These are phyloP conservation scores for Maniola jurtina DNA, from an alignment of 1,140 invertebrate species.

Conservation along the genomic window DNA sequence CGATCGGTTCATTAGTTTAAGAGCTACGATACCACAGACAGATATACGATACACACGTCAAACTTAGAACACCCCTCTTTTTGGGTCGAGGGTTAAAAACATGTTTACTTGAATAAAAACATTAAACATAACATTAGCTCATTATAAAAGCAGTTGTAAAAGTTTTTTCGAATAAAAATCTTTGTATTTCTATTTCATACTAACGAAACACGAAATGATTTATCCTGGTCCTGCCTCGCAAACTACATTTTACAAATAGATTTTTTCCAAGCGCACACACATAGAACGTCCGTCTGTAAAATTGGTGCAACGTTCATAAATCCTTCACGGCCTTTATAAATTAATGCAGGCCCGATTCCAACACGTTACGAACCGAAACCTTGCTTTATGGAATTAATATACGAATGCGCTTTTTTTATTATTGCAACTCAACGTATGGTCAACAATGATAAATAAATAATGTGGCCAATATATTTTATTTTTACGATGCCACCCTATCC, in stretches of 20 bases:
- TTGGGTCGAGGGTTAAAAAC: no score
- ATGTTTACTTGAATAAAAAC: background rate
- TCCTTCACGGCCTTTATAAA: constrained; percentile 40
- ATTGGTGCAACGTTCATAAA: constrained; percentile 38
- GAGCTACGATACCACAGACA: no score
- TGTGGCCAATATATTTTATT: constrained; percentile 5
- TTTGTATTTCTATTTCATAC: no score
- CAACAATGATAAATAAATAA: constrained; percentile 2
- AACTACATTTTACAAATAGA: background rate
- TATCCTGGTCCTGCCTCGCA: background rate
- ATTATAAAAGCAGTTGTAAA: no score
- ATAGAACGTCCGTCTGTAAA: constrained; percentile 29
- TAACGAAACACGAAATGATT: background rate
- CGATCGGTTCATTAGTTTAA: no score
- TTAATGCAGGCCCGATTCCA: constrained; percentile 35
- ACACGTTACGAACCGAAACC: constrained; percentile 26
- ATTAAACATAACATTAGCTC: no score
- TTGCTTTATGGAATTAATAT: constrained; percentile 34
- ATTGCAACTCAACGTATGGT: constrained; percentile 12
- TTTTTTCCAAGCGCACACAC: constrained; percentile 16
- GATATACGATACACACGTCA: no score
- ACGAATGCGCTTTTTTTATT: constrained; percentile 27
- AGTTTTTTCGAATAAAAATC: no score
- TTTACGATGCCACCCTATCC: no score
- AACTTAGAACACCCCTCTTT: no score